Evolutionary conservation across 2,888 invertebrate genomes (phyloP).

Genomic region (Choristoneura rosaceana): DNA sequence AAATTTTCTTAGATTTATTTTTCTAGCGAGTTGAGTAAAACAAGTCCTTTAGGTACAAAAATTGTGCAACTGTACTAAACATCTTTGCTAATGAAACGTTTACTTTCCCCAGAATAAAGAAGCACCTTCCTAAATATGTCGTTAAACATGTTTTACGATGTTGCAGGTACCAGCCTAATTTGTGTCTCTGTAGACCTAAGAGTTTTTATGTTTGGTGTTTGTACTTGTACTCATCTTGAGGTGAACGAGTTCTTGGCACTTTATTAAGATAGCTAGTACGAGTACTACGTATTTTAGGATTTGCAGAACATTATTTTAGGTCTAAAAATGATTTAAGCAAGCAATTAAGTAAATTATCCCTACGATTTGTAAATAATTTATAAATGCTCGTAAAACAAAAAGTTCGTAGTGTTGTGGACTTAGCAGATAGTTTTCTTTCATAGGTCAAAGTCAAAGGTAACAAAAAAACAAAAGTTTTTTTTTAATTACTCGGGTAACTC

Average conservation of each 20-base stretch:
- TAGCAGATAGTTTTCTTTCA: too few relatives aligned
- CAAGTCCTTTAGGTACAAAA: not conserved
- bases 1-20: not conserved
- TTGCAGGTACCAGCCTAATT: slow-evolving; percentile 11
- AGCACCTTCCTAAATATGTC: slow-evolving; percentile 6
- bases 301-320: too few relatives aligned
- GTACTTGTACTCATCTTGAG: not conserved
- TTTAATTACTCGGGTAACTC: too few relatives aligned
- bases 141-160: slow-evolving; percentile 19
- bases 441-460: too few relatives aligned
- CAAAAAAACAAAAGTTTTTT: too few relatives aligned
- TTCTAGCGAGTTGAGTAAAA: not conserved
- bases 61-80: not conserved
- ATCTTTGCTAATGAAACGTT: slow-evolving; percentile 12
- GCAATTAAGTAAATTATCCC: too few relatives aligned
- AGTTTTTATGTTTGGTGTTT: not conserved
- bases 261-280: not conserved
- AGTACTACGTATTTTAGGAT: not conserved
- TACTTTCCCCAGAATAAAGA: slow-evolving; percentile 12
- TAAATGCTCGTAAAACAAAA: too few relatives aligned
- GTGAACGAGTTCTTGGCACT: not conserved
- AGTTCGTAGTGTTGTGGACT: too few relatives aligned
- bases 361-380: too few relatives aligned
- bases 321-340: too few relatives aligned
- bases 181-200: slow-evolving; percentile 9